A percentile compares a stretch with the other conserved stretches of the same genome.
Conservation (phyloP, 2,113 vertebrate species). For the Festucalex cinctus region DNA sequence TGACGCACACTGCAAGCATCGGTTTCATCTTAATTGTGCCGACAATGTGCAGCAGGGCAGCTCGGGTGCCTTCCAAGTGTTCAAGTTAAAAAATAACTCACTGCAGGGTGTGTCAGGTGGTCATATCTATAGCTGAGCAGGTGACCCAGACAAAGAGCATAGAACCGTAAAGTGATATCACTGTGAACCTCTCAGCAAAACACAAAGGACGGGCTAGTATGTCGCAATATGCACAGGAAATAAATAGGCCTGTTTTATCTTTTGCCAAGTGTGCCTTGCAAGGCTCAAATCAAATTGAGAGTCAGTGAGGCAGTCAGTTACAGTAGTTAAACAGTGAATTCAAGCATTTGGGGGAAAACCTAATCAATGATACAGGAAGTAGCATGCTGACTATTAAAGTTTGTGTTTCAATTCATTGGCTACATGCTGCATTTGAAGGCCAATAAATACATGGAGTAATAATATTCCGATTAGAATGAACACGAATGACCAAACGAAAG, state of each 20-base stretch:
- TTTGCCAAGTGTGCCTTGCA: neutral
- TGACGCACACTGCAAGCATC: neutral
- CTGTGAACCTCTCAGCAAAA: neutral
- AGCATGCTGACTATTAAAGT: no score
- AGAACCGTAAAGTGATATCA: neutral
- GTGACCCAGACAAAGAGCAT: neutral
- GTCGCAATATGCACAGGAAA: neutral
- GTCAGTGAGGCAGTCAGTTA: neutral
- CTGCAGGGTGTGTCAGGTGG: neutral
- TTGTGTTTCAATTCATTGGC: no score
- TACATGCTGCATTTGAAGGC: no score
- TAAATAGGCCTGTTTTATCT: neutral
- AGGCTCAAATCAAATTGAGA: neutral
- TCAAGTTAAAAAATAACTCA: constrained; percentile 3
- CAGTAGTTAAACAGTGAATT: no score
- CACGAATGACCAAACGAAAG: no score
- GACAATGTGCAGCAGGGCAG: neutral
- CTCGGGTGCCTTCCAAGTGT: neutral
- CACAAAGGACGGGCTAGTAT: neutral
- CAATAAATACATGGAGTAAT: no score
- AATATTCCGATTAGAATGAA: no score
- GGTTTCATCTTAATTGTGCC: no score
- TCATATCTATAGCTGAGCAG: neutral
- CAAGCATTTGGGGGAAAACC: no score
- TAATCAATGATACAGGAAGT: no score